Evolutionary conservation across 2,113 vertebrate genomes (phyloP), one percentile per base, ranked within the genome.

Genomic region (Opisthocomus hoazin): DNA sequence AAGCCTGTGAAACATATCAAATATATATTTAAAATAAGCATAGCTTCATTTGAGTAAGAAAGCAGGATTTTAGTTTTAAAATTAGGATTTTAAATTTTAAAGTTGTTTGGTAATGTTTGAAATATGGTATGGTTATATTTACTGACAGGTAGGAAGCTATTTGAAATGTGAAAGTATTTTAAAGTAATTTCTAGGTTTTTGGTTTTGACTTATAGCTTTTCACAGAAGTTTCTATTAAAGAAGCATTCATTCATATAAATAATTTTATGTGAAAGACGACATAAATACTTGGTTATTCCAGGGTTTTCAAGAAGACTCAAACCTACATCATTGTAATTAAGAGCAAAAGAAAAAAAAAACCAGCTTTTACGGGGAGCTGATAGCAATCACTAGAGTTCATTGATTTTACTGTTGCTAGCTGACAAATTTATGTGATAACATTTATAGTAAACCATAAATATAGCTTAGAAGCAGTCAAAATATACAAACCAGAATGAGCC

Each of bases 401-500:
- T 75, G 63, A 84, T 84, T 96, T 95, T 66, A 80, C 75, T 86
- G 57, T 45, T 88, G 48, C 51, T 77, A 48, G 41, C 43, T 84
- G 50, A 68, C 30, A 96, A 94, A 95, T 65, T 81, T 89, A 87
- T 84, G 43, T 70, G 58, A 80, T 79, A 95, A 87, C 24, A 46
- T 34, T 86, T 87, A 93, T 37, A 77, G 24, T 54, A 90, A 93
- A 71, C 50, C 27, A 93, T 71, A 95, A 93, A 82, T 60, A 45
- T 11, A 78, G 36, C 53, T 87, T 75, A 93, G 54, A 90, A 51
- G 64, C 58, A 78, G 39, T 37, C 27, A 86, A 95, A 93, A 87
- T 43, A 85, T 6, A 79, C 43, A 79, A 75, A 43, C 19, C 46
- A 84, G 63, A 78, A 87, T 39, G n/a, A 74, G 29, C 76, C 18